Base-by-base conservation (phyloP, 2,797 vertebrate species). In the Taeniopygia guttata region DNA sequence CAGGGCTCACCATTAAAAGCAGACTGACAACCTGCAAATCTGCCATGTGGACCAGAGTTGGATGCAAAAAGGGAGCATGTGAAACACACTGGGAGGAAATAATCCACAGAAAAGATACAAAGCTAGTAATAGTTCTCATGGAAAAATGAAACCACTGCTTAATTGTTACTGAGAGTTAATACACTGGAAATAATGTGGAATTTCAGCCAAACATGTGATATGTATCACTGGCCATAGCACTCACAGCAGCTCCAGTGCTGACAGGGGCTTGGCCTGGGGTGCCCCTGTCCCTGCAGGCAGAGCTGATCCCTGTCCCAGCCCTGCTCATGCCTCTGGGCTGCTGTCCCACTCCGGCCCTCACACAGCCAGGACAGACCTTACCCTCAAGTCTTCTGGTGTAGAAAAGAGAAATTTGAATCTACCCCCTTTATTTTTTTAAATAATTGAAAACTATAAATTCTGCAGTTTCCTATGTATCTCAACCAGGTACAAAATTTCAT, bases 181-280 rank as follows among this genome's bases (percentile, higher is more conserved):
- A 46, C 9, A n/a, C 36, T 51, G 32, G 67, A 74, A 73, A 89
- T 54, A 54, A 87, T 26, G 40, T 49, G 73, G 60, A 68, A 91
- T 69, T 90, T 63, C 48, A 63, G 32, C 51, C 72, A 27, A 70
- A 54, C 17, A 46, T 6, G 1, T 25, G 48, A 69, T 32, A 89
- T 0, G 0, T 26, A 74, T 23, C 23, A 12, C 46, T 54, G 14
- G 32, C 23, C 0, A 0, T 13, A 64, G 54, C 0, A 0, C 17
- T 59, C 29, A 21, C 43, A 83, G 9, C 38, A 90, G 40, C 52
- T 49, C 34, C 40, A 77, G 38, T 26, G 32, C 68, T 73, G 20
- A 30, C 16, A 48, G 48, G 25, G 42, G 56, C 42, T 68, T 46
- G 64, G 73, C 48, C 48, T 42, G 0, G 0, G 16, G 20, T 11